phyloP scores from a whole-genome alignment of 2,797 vertebrate species.

The Lutjanus argentimaculatus region DNA sequence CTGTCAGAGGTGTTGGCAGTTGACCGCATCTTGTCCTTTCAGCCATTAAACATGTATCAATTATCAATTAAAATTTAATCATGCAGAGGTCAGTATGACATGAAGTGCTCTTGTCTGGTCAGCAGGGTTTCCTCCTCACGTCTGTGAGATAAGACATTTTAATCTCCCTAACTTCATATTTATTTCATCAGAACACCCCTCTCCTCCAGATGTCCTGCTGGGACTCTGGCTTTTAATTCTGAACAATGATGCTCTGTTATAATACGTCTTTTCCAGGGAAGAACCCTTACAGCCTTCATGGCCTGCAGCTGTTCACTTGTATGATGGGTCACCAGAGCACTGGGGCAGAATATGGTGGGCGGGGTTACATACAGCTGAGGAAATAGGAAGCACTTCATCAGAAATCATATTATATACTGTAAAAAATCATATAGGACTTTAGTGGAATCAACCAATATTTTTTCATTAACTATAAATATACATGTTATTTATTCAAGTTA shows the following conservation, averaged over 20 bases:
- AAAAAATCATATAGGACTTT: too few species aligned
- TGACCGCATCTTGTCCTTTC: neutral
- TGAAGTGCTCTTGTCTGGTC: neutral
- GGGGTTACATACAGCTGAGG: neutral
- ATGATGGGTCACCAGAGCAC: slow-evolving; percentile 5
- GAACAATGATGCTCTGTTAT: slow-evolving; percentile 12
- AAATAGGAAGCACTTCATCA: neutral
- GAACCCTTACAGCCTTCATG: neutral
- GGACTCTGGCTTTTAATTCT: slow-evolving; percentile 1
- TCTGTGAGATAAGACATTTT: neutral
- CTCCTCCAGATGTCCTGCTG: slow-evolving; percentile 24
- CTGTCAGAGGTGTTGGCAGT: neutral
- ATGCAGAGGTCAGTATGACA: neutral
- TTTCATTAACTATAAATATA: too few species aligned
- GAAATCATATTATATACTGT: neutral
- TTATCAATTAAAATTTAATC: neutral
- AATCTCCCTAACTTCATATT: neutral
- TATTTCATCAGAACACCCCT: slow-evolving; percentile 16
- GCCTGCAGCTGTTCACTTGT: slow-evolving; percentile 29
- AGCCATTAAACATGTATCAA: neutral
- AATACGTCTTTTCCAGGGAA: neutral
- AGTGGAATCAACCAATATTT: too few species aligned
- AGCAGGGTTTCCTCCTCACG: neutral
- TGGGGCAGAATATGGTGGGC: neutral
- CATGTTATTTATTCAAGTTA: too few species aligned